Percentiles rank a stretch among this genome's conserved stretches.
Conservation (phyloP, 2,888 invertebrate genomes). For the Lasioglossum calceatum region DNA sequence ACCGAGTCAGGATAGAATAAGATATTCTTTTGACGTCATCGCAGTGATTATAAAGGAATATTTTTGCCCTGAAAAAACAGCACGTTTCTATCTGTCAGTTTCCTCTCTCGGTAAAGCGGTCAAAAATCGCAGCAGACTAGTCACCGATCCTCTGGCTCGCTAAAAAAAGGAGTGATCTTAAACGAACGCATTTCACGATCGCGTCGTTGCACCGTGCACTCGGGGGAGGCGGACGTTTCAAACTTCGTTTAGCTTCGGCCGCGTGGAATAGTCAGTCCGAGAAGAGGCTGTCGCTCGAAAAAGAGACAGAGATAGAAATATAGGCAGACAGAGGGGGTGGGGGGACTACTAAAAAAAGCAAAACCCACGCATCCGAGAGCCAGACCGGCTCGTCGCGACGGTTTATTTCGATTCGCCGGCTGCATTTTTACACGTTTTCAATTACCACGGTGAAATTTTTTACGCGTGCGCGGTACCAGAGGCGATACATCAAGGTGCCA, state of each 20-base stretch:
- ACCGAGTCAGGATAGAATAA: not conserved
- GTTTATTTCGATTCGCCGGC: conserved; percentile 20
- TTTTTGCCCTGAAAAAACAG: not conserved
- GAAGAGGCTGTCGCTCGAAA: conserved; percentile 6
- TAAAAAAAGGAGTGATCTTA: not conserved
- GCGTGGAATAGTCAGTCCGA: not conserved
- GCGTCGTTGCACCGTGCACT: not conserved
- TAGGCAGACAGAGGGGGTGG: not conserved
- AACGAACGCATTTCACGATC: conserved; percentile 1
- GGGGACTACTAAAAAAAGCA: not conserved
- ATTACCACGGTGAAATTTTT: conserved; percentile 54
- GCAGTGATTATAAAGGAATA: too few relatives aligned
- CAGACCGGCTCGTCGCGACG: conserved; percentile 9
- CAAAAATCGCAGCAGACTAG: not conserved
- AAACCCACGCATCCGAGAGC: not conserved
- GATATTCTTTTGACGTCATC: not conserved
- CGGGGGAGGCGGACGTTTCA: not conserved
- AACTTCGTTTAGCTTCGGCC: conserved; percentile 24
- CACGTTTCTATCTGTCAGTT: not conserved
- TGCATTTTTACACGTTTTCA: conserved; percentile 56
- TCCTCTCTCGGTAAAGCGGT: not conserved
- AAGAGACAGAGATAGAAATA: not conserved
- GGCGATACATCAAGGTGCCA: conserved; percentile 60
- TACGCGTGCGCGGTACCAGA: conserved; percentile 11
- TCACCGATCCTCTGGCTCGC: not conserved